Base-by-base conservation (phyloP, 2,888 invertebrate species). In the Eledona agricola region DNA sequence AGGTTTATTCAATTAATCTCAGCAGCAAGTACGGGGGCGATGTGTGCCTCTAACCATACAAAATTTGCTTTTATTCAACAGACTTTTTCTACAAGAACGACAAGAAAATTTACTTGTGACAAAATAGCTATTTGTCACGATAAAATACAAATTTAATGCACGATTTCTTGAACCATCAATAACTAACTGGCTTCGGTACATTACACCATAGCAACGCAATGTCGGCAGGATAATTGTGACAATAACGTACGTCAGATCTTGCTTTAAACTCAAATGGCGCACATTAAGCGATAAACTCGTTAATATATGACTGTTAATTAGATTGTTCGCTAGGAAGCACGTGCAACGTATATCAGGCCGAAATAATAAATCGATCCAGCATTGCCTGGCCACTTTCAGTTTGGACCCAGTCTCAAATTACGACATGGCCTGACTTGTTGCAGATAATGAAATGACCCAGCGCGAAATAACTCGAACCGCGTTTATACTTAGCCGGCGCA, bases 401-500 rank as follows among this genome's bases (percentile, higher is more conserved):
- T 10, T n/a, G 11, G 20, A 10, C 7, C 32, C 5, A n/a, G 23
- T n/a, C n/a, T n/a, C n/a, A n/a, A n/a, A n/a, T n/a, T n/a, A n/a
- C n/a, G n/a, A n/a, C n/a, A n/a, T n/a, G 12, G 15, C 7, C 9
- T 13, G 20, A 15, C 13, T 35, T 20, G 7, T 20, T 22, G 23
- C 15, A 6, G 7, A 9, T 37, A 37, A 25, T 23, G 25, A 37
- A 37, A 23, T 23, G 29, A 40, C 40, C 11, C 26, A 28, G 29
- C 19, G 6, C 17, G 11, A 28, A 16, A 26, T 19, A 28, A 28
- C 26, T 40, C 40, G 29, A 40, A 26, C 26, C 12, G 9, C 40
- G 29, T 40, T 40, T 40, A 40, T 40, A 40, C 40, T 40, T 17
- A 40, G 28, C 29, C 28, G 28, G 29, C 28, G 40, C 29, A 40